Conservation (phyloP, 2,888 invertebrate genomes). For the Agriopis leucophaearia region DNA sequence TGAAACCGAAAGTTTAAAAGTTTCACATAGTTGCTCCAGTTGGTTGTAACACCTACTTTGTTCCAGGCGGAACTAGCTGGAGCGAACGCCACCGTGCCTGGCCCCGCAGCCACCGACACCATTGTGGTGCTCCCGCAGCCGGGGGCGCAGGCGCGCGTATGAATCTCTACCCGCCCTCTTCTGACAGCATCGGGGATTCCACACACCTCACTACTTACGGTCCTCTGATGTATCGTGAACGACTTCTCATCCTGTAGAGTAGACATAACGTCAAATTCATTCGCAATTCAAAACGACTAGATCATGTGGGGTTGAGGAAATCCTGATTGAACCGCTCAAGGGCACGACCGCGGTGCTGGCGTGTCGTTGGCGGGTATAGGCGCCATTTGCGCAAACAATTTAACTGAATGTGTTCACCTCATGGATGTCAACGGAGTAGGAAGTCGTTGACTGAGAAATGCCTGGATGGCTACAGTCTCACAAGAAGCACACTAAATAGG, state of each 20-base stretch:
- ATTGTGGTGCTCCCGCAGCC: slow-evolving; percentile 72
- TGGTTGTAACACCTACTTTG: not conserved
- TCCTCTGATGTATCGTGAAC: slow-evolving; percentile 1
- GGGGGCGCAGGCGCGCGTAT: slow-evolving; percentile 70
- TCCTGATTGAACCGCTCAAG: not conserved
- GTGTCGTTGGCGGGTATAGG: not conserved
- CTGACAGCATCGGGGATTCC: slow-evolving; percentile 48
- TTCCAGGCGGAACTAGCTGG: slow-evolving; percentile 5
- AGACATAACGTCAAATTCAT: not conserved
- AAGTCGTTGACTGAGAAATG: not conserved
- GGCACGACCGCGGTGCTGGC: not conserved
- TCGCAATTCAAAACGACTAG: not conserved
- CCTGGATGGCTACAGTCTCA: not conserved
- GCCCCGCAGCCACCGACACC: slow-evolving; percentile 57
- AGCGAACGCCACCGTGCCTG: slow-evolving; percentile 28
- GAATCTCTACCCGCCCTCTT: slow-evolving; percentile 59
- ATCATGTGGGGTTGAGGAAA: not conserved
- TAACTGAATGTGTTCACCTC: not conserved
- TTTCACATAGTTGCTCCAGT: not conserved
- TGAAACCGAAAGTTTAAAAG: no score
- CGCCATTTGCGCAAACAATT: not conserved
- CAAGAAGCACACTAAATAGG: not conserved
- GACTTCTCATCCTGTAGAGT: not conserved
- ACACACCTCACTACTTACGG: slow-evolving; percentile 26
- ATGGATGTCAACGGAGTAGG: not conserved